A percentile compares a stretch with the other conserved stretches of the same genome.
These are phyloP conservation scores for Phoxinus phoxinus DNA, from an alignment of 2,113 vertebrate species.

Conservation along the genomic window DNA sequence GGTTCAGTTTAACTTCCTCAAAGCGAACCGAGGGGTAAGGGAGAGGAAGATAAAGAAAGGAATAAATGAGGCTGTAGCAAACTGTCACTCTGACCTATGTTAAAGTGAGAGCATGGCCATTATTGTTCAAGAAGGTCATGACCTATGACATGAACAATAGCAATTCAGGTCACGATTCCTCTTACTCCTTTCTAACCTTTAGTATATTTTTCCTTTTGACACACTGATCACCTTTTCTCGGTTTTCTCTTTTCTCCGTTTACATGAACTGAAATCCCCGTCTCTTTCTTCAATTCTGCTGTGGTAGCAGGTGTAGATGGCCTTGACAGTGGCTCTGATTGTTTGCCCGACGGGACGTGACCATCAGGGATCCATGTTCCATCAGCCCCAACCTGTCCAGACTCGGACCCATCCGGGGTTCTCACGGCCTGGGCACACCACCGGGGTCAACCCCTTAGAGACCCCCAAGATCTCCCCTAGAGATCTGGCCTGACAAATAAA, in stretches of 20 bases:
- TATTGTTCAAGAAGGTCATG: constrained; percentile 20
- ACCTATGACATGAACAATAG: constrained; percentile 7
- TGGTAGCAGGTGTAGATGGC: not conserved
- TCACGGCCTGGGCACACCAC: constrained; percentile 16
- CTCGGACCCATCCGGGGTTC: constrained; percentile 17
- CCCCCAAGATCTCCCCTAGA: not conserved
- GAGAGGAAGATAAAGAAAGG: constrained; percentile 51
- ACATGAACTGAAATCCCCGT: not conserved
- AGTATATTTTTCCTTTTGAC: not conserved
- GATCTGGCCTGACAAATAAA: constrained; percentile 1
- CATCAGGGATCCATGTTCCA: constrained; percentile 28
- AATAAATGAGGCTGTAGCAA: constrained; percentile 39
- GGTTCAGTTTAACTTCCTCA: constrained; percentile 19
- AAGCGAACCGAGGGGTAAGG: not conserved
- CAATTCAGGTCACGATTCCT: not conserved
- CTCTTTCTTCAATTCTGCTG: not conserved
- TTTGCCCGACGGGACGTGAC: not conserved
- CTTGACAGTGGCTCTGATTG: not conserved
- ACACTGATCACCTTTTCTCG: not conserved
- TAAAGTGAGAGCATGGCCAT: not conserved
- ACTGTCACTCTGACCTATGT: constrained; percentile 18
- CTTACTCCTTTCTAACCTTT: not conserved
- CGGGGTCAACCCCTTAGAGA: not conserved
- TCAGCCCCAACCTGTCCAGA: constrained; percentile 23
- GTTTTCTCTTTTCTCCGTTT: not conserved